phyloP scores from a whole-genome alignment of 2,888 invertebrate species.

The Drosophila barbarae region DNA sequence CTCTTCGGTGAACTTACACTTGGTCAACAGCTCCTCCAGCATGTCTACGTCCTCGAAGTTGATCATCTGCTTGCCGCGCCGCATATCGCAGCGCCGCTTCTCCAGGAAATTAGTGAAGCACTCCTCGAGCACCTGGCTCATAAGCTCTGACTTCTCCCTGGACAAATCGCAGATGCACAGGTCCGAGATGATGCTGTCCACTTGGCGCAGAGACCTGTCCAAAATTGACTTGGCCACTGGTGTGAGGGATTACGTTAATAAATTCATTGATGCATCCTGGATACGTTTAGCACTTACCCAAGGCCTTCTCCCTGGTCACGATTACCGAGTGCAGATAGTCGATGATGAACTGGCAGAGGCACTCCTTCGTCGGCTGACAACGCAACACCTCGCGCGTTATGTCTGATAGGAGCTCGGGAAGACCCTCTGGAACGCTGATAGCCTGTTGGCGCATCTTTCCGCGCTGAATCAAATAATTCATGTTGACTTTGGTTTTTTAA shows the following conservation, averaged over 20 bases:
- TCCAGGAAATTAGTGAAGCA: slow-evolving; percentile 75
- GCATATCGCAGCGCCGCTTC: slow-evolving; percentile 64
- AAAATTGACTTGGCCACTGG: slow-evolving; percentile 69
- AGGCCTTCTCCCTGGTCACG: slow-evolving; percentile 82
- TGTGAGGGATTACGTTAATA: not conserved
- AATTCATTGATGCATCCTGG: not conserved
- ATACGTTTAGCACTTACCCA: slow-evolving; percentile 54
- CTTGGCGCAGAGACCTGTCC: slow-evolving; percentile 69
- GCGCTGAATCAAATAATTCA: slow-evolving; percentile 76
- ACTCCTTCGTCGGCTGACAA: slow-evolving; percentile 81
- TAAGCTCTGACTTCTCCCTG: slow-evolving; percentile 65
- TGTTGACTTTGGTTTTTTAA: slow-evolving; percentile 26
- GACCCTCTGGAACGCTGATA: slow-evolving; percentile 83
- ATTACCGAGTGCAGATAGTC: slow-evolving; percentile 85
- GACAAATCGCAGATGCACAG: slow-evolving; percentile 73
- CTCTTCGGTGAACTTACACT: slow-evolving; percentile 72
- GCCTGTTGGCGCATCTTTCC: slow-evolving; percentile 73
- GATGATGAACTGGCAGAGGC: slow-evolving; percentile 85
- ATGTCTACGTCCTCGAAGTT: slow-evolving; percentile 72
- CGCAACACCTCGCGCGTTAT: slow-evolving; percentile 88
- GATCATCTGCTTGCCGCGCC: slow-evolving; percentile 57
- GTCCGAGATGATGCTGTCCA: slow-evolving; percentile 74
- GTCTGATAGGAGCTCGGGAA: slow-evolving; percentile 86
- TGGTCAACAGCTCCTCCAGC: slow-evolving; percentile 72
- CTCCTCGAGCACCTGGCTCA: slow-evolving; percentile 73